Evolutionary conservation across 2,113 vertebrate genomes (phyloP), one percentile per base, ranked within the genome.

Genomic region (Fregata magnificens): DNA sequence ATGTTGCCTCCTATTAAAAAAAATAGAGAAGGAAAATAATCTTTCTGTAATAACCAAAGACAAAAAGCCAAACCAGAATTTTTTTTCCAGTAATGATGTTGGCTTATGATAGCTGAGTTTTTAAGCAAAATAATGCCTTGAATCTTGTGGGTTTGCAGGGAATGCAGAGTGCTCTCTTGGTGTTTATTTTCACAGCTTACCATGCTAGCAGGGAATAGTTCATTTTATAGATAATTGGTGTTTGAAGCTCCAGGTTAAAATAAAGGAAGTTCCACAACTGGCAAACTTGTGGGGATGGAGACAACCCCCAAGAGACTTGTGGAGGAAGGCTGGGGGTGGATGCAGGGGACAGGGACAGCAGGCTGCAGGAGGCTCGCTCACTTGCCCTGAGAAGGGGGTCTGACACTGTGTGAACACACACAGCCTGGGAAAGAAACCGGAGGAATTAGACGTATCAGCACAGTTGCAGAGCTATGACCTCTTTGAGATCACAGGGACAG

Each of bases 341-440:
- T n/a, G 6, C 56, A 15, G 32, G 44, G 63, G 22, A 52, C 47
- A 15, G n/a, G 56, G 53, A 49, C 25, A 52, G 6, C 19, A 32
- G 42, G 56, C 52, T 38, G 55, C 70, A 19, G 36, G 26, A 53
- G 32, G 42, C 66, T 86, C 0, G 0, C 25, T 47, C 5, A 0
- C 24, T 44, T 77, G 32, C 67, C 16, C 8, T 34, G 32, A 7
- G 42, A 58, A 56, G 8, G 13, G 40, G 29, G 1, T 2, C 2
- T 58, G 79, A 24, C 13, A 2, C 22, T 55, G 6, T 13, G 11
- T 52, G 70, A 65, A 20, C 38, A 36, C 50, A 40, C 6, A 34
- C 13, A 50, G 9, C 32, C 18, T 0, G 0, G 49, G 69, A 26
- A 34, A 15, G 59, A 50, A 79, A 42, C 22, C 0, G 1, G n/a